Conservation (phyloP, 2,797 vertebrate genomes). For the Champsocephalus gunnari region DNA sequence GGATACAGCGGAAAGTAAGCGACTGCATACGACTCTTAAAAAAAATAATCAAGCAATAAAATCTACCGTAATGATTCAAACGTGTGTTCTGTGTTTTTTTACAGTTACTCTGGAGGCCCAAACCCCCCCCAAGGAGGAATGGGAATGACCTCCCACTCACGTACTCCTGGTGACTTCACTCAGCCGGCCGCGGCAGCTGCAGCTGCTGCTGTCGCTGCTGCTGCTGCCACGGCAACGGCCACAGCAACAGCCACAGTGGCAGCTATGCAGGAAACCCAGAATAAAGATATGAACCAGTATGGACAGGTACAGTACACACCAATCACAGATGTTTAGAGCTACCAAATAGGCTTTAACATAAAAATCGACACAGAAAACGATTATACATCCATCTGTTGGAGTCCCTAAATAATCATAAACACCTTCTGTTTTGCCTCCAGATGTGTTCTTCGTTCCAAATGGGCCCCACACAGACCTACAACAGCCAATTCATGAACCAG, state of each 20-base stretch:
- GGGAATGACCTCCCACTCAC: constrained; percentile 93
- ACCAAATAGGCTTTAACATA: constrained; percentile 8
- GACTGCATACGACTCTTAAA: not conserved
- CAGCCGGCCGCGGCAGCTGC: constrained; percentile 96
- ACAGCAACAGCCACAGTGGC: constrained; percentile 92
- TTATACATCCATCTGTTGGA: constrained; percentile 10
- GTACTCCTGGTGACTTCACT: constrained; percentile 93
- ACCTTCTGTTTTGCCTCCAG: constrained; percentile 79
- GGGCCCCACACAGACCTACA: constrained; percentile 97
- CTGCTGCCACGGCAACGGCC: constrained; percentile 89
- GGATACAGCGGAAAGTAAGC: constrained; percentile 94
- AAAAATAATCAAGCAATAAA: not conserved
- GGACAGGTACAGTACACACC: constrained; percentile 89
- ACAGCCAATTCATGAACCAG: constrained; percentile 99
- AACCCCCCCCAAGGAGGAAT: constrained; percentile 92
- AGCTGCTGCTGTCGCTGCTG: constrained; percentile 94
- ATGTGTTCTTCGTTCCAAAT: constrained; percentile 99
- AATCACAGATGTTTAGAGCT: constrained; percentile 11
- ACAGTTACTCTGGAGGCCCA: constrained; percentile 95
- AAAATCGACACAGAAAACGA: constrained; percentile 4
- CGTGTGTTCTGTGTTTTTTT: not conserved
- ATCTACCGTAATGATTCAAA: constrained; percentile 22
- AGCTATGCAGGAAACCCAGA: constrained; percentile 96
- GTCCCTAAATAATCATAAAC: constrained; percentile 9
- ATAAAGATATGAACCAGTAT: constrained; percentile 99